Conservation (phyloP, 2,888 invertebrate species). For the Asteroscopus sphinx region DNA sequence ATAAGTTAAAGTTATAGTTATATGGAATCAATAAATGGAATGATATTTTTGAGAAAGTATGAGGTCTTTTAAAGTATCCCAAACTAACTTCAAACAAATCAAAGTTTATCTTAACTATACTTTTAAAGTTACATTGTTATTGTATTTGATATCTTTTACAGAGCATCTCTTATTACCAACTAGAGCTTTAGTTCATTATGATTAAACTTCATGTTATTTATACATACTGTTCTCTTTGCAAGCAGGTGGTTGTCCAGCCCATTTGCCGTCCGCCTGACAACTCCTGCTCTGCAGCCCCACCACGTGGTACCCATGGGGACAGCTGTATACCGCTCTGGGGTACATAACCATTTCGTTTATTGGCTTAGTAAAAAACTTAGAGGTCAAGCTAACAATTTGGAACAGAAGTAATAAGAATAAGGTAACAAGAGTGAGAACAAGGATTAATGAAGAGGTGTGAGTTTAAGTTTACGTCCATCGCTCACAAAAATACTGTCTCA, state of each 20-base stretch:
- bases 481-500: no score
- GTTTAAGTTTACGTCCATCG: no score
- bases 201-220: not conserved
- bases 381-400: not conserved
- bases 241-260: conserved; percentile 95
- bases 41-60: no score
- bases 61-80: no score
- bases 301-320: conserved; percentile 96
- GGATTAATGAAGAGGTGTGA: no score
- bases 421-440: no score
- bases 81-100: not conserved
- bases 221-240: conserved; percentile 95
- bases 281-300: conserved; percentile 95
- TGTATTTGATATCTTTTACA: not conserved
- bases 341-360: not conserved
- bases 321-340: conserved; percentile 93
- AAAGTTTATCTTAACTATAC: not conserved
- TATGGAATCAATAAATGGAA: not conserved
- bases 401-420: no score
- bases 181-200: not conserved
- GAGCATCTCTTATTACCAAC: not conserved
- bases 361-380: not conserved
- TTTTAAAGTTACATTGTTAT: not conserved
- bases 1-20: not conserved
- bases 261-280: conserved; percentile 97